phyloP scores from a whole-genome alignment of 2,888 invertebrate genomes.

The Coelopa pilipes region DNA sequence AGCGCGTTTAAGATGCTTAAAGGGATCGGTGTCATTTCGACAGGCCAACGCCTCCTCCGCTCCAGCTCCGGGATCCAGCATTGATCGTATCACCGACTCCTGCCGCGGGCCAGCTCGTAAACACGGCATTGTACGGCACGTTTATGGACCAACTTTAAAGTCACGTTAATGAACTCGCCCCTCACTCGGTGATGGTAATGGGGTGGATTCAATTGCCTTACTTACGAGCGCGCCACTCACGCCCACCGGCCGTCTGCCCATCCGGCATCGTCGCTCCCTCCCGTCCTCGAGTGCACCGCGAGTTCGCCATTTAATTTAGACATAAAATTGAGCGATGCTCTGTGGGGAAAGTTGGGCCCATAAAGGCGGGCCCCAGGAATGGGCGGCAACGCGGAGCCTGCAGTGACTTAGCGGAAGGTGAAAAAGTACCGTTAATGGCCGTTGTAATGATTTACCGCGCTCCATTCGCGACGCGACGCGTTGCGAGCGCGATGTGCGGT shows the following conservation, averaged over 20 bases:
- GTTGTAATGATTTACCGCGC: conserved; percentile 19
- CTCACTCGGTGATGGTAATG: background rate
- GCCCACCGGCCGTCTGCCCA: background rate
- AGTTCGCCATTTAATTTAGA: conserved; percentile 32
- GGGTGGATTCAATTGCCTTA: conserved; percentile 1
- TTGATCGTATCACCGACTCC: no score
- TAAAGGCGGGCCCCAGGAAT: background rate
- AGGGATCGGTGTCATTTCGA: no score
- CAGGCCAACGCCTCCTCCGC: no score
- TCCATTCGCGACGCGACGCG: background rate
- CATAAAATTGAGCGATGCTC: conserved; percentile 25
- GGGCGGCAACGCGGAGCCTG: background rate
- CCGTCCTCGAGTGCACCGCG: background rate
- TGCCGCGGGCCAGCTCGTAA: no score
- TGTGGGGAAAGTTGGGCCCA: conserved; percentile 19
- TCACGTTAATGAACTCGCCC: conserved; percentile 24
- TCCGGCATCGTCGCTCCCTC: background rate
- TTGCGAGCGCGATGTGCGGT: background rate
- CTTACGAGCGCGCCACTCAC: background rate
- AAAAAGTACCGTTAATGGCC: conserved; percentile 12
- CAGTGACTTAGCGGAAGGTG: background rate
- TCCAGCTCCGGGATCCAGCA: no score
- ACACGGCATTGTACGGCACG: background rate
- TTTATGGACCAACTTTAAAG: conserved; percentile 31
- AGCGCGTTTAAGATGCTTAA: no score